These are phyloP conservation scores for Cromileptes altivelis DNA, from an alignment of 2,113 vertebrate species.

Conservation along the genomic window DNA sequence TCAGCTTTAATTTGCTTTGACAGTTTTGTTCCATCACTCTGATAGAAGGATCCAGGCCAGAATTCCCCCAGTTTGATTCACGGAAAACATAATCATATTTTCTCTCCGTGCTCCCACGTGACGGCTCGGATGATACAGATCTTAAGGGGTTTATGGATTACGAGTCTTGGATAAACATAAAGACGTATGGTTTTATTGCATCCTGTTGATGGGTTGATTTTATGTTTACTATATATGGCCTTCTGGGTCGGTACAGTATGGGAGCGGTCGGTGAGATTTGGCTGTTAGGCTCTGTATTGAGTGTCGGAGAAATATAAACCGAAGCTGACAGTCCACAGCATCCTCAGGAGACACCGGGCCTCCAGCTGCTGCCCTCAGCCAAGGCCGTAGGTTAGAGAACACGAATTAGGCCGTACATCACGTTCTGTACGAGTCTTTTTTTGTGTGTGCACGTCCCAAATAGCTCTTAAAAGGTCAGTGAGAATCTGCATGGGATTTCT, in stretches of 20 bases:
- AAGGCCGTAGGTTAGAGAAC: constrained; percentile 63
- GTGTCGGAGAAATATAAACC: constrained; percentile 71
- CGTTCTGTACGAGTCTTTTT: constrained; percentile 28
- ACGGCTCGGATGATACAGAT: constrained; percentile 9
- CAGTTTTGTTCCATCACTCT: constrained; percentile 7
- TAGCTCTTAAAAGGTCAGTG: constrained; percentile 49
- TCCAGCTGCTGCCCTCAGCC: constrained; percentile 70
- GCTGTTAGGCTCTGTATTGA: constrained; percentile 58
- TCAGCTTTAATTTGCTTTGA: constrained; percentile 42
- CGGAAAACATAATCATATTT: constrained; percentile 33
- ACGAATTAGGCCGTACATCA: constrained; percentile 46
- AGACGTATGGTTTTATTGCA: constrained; percentile 51
- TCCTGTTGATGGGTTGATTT: constrained; percentile 57
- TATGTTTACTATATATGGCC: constrained; percentile 55
- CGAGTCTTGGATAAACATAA: constrained; percentile 46
- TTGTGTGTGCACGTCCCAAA: constrained; percentile 24
- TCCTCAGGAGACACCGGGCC: constrained; percentile 64
- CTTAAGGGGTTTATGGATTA: constrained; percentile 55
- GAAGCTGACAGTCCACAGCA: constrained; percentile 58
- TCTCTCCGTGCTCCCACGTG: constrained; percentile 37
- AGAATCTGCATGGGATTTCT: constrained; percentile 50
- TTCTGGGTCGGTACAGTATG: constrained; percentile 37
- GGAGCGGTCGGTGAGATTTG: constrained; percentile 55
- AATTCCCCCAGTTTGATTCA: constrained; percentile 33
- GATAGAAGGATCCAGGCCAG: neutral